Evolutionary conservation across 2,888 invertebrate species (phyloP).

Genomic region (Xestia ashworthii): DNA sequence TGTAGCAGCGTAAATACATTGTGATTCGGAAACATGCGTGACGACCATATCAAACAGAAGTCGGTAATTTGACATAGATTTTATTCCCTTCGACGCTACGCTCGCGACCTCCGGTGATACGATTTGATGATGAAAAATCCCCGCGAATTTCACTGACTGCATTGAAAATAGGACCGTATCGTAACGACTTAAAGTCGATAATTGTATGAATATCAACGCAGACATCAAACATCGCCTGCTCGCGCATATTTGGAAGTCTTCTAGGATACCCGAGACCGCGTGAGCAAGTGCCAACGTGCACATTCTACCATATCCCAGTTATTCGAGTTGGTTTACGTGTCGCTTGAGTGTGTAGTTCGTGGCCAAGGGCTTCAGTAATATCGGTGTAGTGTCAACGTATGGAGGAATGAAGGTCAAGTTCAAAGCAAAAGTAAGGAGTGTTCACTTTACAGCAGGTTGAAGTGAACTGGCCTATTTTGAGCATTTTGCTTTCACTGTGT

Average conservation of each 20-base stretch:
- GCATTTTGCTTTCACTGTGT: conserved; percentile 38
- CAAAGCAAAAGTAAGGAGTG: conserved; percentile 23
- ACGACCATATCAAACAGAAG: conserved; percentile 25
- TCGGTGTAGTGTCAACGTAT: neutral
- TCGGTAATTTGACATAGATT: conserved; percentile 41
- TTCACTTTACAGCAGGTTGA: conserved; percentile 14
- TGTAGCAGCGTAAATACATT: conserved; percentile 5
- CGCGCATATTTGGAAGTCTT: too few relatives aligned
- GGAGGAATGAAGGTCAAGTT: conserved; percentile 49
- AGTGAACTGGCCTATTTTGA: conserved; percentile 13
- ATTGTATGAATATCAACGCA: too few relatives aligned
- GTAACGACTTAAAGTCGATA: neutral
- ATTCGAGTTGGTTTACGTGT: too few relatives aligned
- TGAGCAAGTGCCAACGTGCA: too few relatives aligned
- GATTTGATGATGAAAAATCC: neutral
- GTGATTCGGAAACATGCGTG: conserved; percentile 42
- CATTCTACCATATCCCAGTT: too few relatives aligned
- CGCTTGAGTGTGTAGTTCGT: neutral
- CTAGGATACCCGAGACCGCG: too few relatives aligned
- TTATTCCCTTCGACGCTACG: conserved; percentile 8
- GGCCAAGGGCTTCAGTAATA: neutral
- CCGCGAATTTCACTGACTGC: too few relatives aligned
- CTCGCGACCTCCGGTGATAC: neutral
- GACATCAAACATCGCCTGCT: too few relatives aligned
- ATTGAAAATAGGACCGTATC: neutral